Base-by-base conservation (phyloP, 2,888 invertebrate genomes). In the Prosapia bicincta region DNA sequence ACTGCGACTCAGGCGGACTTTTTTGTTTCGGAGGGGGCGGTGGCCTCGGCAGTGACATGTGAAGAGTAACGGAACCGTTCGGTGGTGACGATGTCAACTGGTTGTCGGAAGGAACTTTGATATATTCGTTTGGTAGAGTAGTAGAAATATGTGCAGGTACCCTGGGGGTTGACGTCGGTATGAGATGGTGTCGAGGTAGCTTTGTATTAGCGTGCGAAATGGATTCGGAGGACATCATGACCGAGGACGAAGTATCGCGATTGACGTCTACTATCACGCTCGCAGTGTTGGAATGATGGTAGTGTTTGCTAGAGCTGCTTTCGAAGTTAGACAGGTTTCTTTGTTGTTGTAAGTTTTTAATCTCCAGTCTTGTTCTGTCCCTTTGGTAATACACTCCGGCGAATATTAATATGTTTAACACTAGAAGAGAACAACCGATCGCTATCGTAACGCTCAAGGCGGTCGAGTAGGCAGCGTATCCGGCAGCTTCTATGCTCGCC, bases 371-470 rank as follows among this genome's bases (percentile, higher is more conserved):
- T 70, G 92, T 92, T 85, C 93, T 93, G 82, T 92, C 92, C 72
- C 91, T 84, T 84, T 95, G 94, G 84, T 94, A 94, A 84, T 94
- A 95, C 9, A 95, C 93, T 1, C 93, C 93, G 71, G 93, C 94
- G 83, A 94, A 94, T 82, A 95, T 93, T 66, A 95, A 86, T 71
- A 94, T 92, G 85, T 95, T 95, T 30, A 95, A 86, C 80, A 94
- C 92, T 71, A 95, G 87, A 73, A 95, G 85, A 0, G 93, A 93
- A 83, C 94, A 93, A 9, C 94, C 94, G 71, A 94, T 93, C 15
- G 93, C 93, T 78, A 94, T 92, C 1, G 93, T 93, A 0, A 93
- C 92, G 82, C 92, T 91, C 38, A 93, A 85, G 0, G 93, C 93
- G 0, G 93, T 92, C 10, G 92, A 92, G 83, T 93, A 93, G 0